Evolutionary conservation across 2,113 vertebrate species (phyloP), one percentile per base, ranked within the genome.

Genomic region (Alaudala cheleensis): DNA sequence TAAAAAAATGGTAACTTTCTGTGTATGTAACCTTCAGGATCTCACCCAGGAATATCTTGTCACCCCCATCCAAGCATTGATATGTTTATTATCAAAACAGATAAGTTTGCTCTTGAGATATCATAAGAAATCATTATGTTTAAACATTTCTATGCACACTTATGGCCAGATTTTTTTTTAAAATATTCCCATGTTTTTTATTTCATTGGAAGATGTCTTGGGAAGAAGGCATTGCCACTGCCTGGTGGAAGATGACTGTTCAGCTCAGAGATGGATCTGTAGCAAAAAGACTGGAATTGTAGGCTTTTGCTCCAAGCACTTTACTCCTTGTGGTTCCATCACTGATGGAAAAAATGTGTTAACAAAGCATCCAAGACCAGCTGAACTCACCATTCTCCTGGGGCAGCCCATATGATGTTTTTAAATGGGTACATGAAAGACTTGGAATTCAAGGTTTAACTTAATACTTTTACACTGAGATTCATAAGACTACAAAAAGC

Each of bases 401-500:
- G 66, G 57, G 16, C 56, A 86, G 49, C 22, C 40, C 23, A 2
- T 67, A 49, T 66, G 84, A 33, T 81, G 47, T 37, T 84, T 88
- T 74, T 47, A 44, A 88, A 92, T 66, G 56, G 44, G 28, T 47
- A 50, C 2, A 2, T 64, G 60, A 71, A 88, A 89, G 57, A 57
- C 39, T 71, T 45, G 49, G 49, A 89, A 92, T 94, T 93, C 45
- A 79, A 72, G 65, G 70, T 89, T 95, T 92, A 76, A 71, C 83
- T 84, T 86, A 57, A 81, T 87, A 91, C 37, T 88, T 91, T 65
- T 70, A 89, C n/a, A 73, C 3, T 90, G 72, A 8, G 44, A 95
- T 95, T 96, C 95, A 45, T 71, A 91, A 81, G 67, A 66, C 76
- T 72, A 91, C 86, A 92, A 86, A 67, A 96, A 92, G 58, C 61